A percentile compares a stretch with the other conserved stretches of the same genome.
These are phyloP conservation scores for Sinocyclocheilus maitianheensis DNA, from an alignment of 2,113 vertebrate species.

Conservation along the genomic window DNA sequence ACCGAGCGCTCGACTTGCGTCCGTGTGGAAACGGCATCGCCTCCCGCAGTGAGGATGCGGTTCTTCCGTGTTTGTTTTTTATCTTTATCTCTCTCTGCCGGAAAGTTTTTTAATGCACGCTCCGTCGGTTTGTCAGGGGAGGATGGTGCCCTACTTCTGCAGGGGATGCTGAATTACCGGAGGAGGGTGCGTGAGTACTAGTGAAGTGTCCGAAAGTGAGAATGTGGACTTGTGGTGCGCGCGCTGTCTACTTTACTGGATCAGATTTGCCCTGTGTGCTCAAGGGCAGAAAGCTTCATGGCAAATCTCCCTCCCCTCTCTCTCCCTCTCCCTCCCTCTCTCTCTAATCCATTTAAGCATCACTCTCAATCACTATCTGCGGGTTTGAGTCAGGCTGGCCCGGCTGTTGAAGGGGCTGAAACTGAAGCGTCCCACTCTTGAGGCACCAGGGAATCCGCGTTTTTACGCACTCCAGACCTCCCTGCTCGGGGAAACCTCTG, in stretches of 20 bases:
- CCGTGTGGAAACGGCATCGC: background rate
- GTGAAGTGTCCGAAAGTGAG: constrained; percentile 46
- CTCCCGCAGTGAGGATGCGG: constrained; percentile 36
- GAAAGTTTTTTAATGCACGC: constrained; percentile 16
- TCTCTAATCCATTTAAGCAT: too few relatives aligned
- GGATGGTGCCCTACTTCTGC: constrained; percentile 50
- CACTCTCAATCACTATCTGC: too few relatives aligned
- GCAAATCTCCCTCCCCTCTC: constrained; percentile 65
- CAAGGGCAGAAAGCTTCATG: constrained; percentile 81
- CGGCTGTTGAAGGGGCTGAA: too few relatives aligned
- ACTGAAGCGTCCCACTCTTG: constrained; percentile 68
- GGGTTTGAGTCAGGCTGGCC: too few relatives aligned
- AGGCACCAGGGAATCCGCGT: background rate
- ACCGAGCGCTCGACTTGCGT: constrained; percentile 35
- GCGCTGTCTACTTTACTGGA: constrained; percentile 73
- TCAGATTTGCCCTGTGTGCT: constrained; percentile 78
- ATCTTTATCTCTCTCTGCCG: background rate
- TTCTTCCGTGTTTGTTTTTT: constrained; percentile 38
- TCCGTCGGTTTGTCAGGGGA: constrained; percentile 23
- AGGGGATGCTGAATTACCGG: constrained; percentile 9
- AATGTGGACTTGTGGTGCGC: constrained; percentile 67
- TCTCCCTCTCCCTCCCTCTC: too few relatives aligned
- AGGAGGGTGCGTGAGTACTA: background rate
- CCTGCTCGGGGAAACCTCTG: background rate
- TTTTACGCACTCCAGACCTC: constrained; percentile 1